phyloP scores from a whole-genome alignment of 2,888 invertebrate species.

The Lepeophtheirus nordmannii region DNA sequence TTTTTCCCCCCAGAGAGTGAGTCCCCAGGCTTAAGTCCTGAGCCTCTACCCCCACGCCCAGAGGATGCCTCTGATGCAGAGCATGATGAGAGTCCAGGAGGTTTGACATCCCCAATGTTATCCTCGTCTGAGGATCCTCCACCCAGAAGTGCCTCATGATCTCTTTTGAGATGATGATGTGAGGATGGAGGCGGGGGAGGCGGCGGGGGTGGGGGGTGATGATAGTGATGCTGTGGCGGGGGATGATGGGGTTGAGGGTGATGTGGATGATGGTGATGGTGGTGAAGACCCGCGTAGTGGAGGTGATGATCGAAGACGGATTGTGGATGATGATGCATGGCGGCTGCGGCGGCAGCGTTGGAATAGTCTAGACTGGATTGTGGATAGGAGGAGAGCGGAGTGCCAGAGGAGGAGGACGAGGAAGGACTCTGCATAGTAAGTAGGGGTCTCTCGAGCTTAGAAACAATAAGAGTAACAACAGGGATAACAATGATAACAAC shows the following conservation, averaged over 20 bases:
- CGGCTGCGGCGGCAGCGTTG: not conserved
- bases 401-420: not conserved
- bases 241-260: not conserved
- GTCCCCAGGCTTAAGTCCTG: not conserved
- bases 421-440: not conserved
- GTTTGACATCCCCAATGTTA: slow-evolving; percentile 18
- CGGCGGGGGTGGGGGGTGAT: not conserved
- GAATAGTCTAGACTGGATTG: not conserved
- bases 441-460: not conserved
- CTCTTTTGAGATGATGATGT: slow-evolving; percentile 22
- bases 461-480: not conserved
- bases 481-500: no score
- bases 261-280: not conserved
- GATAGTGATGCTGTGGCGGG: not conserved
- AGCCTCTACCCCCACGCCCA: not conserved
- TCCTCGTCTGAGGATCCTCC: slow-evolving; percentile 16
- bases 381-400: not conserved
- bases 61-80: slow-evolving; percentile 13
- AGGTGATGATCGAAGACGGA: not conserved
- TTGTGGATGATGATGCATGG: not conserved
- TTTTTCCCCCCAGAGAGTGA: slow-evolving; percentile 90
- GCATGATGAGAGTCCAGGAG: not conserved
- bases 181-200: not conserved
- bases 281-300: not conserved
- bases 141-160: slow-evolving; percentile 25